Evolutionary conservation across 1,140 invertebrate species (phyloP), one percentile per base, ranked within the genome.

Genomic region (Tetragonula clypearis): DNA sequence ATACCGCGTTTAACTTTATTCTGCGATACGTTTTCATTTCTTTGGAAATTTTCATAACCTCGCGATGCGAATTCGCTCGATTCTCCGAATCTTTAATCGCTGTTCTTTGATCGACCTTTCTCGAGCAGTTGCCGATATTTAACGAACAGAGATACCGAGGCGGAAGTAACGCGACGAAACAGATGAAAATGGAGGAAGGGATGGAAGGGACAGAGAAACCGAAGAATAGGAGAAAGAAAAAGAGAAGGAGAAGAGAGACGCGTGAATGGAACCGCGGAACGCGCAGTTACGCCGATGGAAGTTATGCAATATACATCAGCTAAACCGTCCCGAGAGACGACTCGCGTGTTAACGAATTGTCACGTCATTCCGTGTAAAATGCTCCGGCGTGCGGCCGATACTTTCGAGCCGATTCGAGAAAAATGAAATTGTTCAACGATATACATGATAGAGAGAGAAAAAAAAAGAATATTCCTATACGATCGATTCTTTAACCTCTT

Each of bases 251-350:
- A 49, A 35, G 60, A 56, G 26, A 8, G 17, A 49, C 26, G 49
- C n/a, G 23, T 14, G 15, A 23, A 15, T 49, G 35, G 17, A 26
- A 77, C 35, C 3, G 60, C 56, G 12, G 58, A 62, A 77, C 65
- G 23, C 56, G 21, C n/a, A 56, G 68, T 55, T 49, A 79, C 71
- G 30, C 21, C 1, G 69, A 12, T 49, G 23, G 21, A 62, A 74
- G 78, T 85, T 85, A 49, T 35, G 69, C 83, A 68, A 74, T 85
- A 58, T 85, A 74, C 78, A 74, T 81, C 66, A 60, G 60, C 83
- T 81, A 81, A 85, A 85, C 41, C 69, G 30, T 68, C 19, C 83
- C 69, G 49, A 30, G 83, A 49, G 83, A 66, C 8, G 83, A 66
- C 8, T 72, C 19, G 53, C 49, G 19, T 53, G 77, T 84, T 79